Evolutionary conservation across 2,797 vertebrate genomes (phyloP).

Genomic region (Chaetophractus vellerosus): DNA sequence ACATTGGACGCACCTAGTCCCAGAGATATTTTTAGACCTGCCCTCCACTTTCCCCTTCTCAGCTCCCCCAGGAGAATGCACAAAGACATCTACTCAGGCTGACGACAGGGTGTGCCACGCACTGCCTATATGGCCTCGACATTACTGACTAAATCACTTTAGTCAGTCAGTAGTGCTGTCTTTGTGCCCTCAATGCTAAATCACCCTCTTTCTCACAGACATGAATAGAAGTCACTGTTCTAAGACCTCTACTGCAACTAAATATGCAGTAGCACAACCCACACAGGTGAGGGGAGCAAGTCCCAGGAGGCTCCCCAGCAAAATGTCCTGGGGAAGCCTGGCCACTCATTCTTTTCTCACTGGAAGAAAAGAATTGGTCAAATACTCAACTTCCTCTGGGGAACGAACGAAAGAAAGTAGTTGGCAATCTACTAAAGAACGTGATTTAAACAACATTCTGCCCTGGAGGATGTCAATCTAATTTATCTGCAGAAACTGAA

Average conservation of each 20-base stretch:
- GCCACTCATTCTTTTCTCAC: background rate
- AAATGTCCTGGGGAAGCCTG: background rate
- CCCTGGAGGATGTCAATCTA: conserved; percentile 44
- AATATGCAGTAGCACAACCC: background rate
- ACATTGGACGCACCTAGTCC: conserved; percentile 36
- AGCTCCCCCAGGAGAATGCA: conserved; percentile 49
- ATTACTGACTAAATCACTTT: conserved; percentile 30
- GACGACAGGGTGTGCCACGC: background rate
- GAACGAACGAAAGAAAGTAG: conserved; percentile 44
- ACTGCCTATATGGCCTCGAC: background rate
- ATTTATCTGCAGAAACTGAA: conserved; percentile 65
- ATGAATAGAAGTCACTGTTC: conserved; percentile 50
- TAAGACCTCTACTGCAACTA: conserved; percentile 28
- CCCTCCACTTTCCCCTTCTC: background rate
- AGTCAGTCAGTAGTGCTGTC: background rate
- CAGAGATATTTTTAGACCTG: conserved; percentile 60
- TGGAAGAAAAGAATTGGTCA: conserved; percentile 47
- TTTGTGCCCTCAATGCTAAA: conserved; percentile 49
- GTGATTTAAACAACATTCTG: conserved; percentile 60
- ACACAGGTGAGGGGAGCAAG: background rate
- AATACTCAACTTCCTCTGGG: conserved; percentile 55
- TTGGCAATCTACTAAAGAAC: conserved; percentile 30
- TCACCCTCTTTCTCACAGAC: background rate
- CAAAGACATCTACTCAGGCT: conserved; percentile 47
- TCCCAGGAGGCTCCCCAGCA: background rate